These are phyloP conservation scores for Drosophila stalkeri DNA, from an alignment of 2,888 invertebrate genomes.

Conservation along the genomic window DNA sequence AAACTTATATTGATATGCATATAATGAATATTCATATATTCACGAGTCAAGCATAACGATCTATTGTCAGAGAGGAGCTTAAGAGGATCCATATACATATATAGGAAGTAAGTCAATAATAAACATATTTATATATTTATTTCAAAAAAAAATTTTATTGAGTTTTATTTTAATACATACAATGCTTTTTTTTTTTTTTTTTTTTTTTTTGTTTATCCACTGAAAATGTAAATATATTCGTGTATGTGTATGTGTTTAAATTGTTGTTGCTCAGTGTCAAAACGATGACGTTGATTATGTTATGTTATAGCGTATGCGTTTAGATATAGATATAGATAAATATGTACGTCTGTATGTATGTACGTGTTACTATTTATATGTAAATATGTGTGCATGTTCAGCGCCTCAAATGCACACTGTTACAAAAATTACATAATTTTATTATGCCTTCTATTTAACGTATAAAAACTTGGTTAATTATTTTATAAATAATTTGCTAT, in stretches of 20 bases:
- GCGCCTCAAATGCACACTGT: conserved; percentile 41
- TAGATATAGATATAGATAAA: conserved; percentile 47
- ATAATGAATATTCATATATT: too few relatives aligned
- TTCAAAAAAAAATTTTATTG: conserved; percentile 35
- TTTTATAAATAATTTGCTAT: conserved; percentile 55
- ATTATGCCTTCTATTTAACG: conserved; percentile 59
- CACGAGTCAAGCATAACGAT: background rate
- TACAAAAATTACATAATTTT: conserved; percentile 69
- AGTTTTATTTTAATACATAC: conserved; percentile 49
- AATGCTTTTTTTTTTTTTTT: conserved; percentile 17
- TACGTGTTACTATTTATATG: conserved; percentile 40
- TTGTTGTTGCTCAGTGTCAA: conserved; percentile 35
- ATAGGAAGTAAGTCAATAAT: background rate
- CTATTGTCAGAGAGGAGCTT: background rate
- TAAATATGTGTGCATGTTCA: conserved; percentile 33
- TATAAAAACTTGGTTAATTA: conserved; percentile 53
- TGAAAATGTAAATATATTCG: conserved; percentile 35
- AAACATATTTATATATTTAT: conserved; percentile 1
- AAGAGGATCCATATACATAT: background rate
- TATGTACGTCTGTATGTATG: conserved; percentile 37
- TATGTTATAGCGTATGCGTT: conserved; percentile 30
- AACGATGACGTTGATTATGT: conserved; percentile 33
- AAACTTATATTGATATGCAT: too few relatives aligned
- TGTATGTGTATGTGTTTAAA: conserved; percentile 22
- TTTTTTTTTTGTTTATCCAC: conserved; percentile 30